Evolutionary conservation across 2,113 vertebrate species (phyloP).

Genomic region (Microtus richardsoni): DNA sequence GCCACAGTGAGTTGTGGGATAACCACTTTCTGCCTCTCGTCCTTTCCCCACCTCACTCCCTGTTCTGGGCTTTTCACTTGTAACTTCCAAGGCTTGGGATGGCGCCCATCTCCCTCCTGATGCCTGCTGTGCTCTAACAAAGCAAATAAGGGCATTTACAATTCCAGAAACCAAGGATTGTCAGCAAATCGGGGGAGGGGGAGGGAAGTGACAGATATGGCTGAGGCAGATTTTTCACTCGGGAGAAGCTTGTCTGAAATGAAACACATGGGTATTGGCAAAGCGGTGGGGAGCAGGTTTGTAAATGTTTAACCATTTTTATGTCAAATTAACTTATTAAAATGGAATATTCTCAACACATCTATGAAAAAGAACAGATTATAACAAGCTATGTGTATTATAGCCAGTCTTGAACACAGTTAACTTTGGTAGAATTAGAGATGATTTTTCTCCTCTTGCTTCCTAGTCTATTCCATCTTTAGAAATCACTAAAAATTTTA

Average conservation of each 20-base stretch:
- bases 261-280: neutral
- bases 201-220: neutral
- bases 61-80: slow-evolving; percentile 38
- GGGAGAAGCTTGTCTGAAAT: neutral
- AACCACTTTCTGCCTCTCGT: neutral
- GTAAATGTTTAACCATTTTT: too few relatives aligned
- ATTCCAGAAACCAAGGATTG: neutral
- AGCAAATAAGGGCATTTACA: slow-evolving; percentile 41
- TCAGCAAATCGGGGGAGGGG: neutral
- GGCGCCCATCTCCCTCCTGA: slow-evolving; percentile 12
- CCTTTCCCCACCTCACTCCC: slow-evolving; percentile 30
- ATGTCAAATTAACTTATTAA: slow-evolving; percentile 32
- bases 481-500: neutral
- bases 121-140: slow-evolving; percentile 63
- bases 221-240: neutral
- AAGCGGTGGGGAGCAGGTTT: accelerated
- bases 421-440: neutral
- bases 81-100: slow-evolving; percentile 22
- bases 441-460: neutral
- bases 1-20: too few relatives aligned
- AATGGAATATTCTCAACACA: slow-evolving; percentile 5
- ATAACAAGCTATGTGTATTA: neutral
- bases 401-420: neutral
- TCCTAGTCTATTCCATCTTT: neutral
- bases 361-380: slow-evolving; percentile 6